Evolutionary conservation across 2,888 invertebrate genomes (phyloP).

Genomic region (Acanthoscelides obtectus): DNA sequence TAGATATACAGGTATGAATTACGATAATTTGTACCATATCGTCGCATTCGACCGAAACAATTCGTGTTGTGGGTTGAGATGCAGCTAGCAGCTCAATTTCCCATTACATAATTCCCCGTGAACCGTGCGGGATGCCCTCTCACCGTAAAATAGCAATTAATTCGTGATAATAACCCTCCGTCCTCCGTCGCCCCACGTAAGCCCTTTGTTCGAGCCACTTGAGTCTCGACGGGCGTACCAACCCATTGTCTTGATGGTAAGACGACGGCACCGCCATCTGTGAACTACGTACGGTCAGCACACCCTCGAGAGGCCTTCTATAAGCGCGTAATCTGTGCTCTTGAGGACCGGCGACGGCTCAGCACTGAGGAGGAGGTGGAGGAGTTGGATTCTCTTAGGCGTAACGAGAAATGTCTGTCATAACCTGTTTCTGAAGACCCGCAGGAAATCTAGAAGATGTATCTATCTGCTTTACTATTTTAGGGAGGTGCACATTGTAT

Average conservation of each 20-base stretch:
- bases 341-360: neutral
- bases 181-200: neutral
- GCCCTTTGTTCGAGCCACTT: neutral
- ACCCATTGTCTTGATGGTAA: neutral
- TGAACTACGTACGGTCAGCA: neutral
- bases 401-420: neutral
- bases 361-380: neutral
- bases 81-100: neutral
- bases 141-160: neutral
- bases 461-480: no score
- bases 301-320: neutral
- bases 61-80: no score
- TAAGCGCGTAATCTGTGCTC: neutral
- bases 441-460: no score
- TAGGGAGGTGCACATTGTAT: no score
- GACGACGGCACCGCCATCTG: neutral
- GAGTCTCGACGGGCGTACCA: neutral
- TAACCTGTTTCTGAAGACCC: neutral
- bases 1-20: no score
- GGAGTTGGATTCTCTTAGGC: neutral
- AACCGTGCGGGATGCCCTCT: neutral
- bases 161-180: neutral
- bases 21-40: no score
- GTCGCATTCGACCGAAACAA: no score
- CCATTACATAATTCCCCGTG: neutral